Base-by-base conservation (phyloP, 2,888 invertebrate species). In the Odontocerum albicorne region DNA sequence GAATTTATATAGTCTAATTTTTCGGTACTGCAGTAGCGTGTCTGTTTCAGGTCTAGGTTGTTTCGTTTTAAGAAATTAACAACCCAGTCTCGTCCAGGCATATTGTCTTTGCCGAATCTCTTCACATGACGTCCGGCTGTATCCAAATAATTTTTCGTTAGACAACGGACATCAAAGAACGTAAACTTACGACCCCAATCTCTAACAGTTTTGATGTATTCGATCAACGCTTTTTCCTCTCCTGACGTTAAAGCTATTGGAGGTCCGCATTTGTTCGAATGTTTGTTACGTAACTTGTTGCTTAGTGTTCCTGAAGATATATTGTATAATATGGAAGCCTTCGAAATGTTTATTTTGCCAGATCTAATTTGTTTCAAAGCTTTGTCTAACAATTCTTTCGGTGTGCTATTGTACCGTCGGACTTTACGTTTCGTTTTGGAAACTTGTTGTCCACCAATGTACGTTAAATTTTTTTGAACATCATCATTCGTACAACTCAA, bases 391-490 rank as follows among this genome's bases (percentile, higher is more conserved):
- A 13, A 33, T 20, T 45, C 45, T 33, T 17, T 32, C 2, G 32
- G 1, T 13, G 45, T 20, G 10, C 45, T 45, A 12, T 45, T 45
- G 19, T 45, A 45, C 10, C 45, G 45, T 4, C 45, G 45, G 19
- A 43, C 32, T 38, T 38, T 38, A 2, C n/a, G 40, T 13, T 7
- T n/a, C 13, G n/a, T 27, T 27, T 27, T 7, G 10, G 10, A 27
- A 6, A n/a, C n/a, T 40, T 40, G n/a, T 17, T 39, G 19, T n/a
- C n/a, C n/a, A n/a, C n/a, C n/a, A n/a, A n/a, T n/a, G n/a, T n/a
- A n/a, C n/a, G n/a, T n/a, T n/a, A n/a, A n/a, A n/a, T n/a, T n/a
- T n/a, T n/a, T n/a, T n/a, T n/a, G n/a, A n/a, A n/a, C n/a, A n/a
- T 27, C 27, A 7, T 27, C 27, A 27, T 27, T 27, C 27, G 10